Percentiles rank a stretch among this genome's conserved stretches.
phyloP scores from a whole-genome alignment of 2,797 vertebrate genomes.

The Peromyscus aztecus region DNA sequence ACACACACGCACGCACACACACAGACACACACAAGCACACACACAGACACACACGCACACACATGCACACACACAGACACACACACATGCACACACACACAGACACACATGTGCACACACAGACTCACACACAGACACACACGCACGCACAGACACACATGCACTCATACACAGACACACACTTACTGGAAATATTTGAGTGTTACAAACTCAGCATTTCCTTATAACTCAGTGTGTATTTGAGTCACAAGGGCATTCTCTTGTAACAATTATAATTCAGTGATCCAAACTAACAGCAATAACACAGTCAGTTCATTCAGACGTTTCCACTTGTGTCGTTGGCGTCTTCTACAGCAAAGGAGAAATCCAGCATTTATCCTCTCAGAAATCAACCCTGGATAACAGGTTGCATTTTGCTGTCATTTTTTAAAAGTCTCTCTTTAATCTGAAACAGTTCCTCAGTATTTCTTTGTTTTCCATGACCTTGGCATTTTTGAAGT shows the following conservation, averaged over 20 bases:
- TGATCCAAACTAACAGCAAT: not conserved
- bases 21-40: too few species aligned
- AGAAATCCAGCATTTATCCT: not conserved
- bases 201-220: not conserved
- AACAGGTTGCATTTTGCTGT: constrained; percentile 16
- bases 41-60: too few species aligned
- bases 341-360: not conserved
- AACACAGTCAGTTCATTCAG: not conserved
- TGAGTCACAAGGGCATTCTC: constrained; percentile 12
- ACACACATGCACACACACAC: too few species aligned
- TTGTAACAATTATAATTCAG: not conserved
- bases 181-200: not conserved
- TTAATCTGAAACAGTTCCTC: constrained; percentile 59
- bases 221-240: not conserved
- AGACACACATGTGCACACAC: too few species aligned
- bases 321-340: not conserved
- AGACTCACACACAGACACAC: too few species aligned
- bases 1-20: not conserved
- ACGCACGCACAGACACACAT: fast-evolving
- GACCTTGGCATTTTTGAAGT: constrained; percentile 79
- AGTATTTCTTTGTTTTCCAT: constrained; percentile 68
- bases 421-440: constrained; percentile 27
- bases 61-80: fast-evolving
- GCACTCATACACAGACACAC: not conserved
- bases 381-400: constrained; percentile 38